A percentile compares a stretch with the other conserved stretches of the same genome.
Evolutionary conservation across 30 jellyfish, hydroid and myxozoan genomes (phyloP).

Genomic region (Aurelia sp.): DNA sequence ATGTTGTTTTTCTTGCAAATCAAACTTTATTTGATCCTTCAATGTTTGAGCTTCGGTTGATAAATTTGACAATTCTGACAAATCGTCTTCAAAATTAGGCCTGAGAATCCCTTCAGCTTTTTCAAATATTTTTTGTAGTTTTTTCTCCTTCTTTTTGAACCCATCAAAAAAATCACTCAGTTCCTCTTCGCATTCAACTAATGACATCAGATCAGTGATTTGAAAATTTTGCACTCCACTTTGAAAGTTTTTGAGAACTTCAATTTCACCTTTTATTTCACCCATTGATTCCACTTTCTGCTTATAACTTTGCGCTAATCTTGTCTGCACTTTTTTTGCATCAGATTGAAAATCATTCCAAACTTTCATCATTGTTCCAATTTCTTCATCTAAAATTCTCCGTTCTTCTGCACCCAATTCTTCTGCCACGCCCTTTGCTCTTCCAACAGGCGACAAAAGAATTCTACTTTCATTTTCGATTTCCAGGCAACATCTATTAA

Average conservation of each 20-base stretch:
- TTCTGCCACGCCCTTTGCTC: conserved; percentile 18
- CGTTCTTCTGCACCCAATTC: not conserved
- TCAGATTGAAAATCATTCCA: conserved; percentile 42
- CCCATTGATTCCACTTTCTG: conserved; percentile 13
- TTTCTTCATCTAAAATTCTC: conserved; percentile 8
- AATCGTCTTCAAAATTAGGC: conserved; percentile 12
- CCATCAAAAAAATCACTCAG: conserved; percentile 16
- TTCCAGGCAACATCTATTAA: conserved; percentile 56
- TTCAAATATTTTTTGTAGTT: not conserved
- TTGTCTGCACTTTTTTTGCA: conserved; percentile 30
- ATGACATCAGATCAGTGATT: conserved; percentile 41
- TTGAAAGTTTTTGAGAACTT: conserved; percentile 27
- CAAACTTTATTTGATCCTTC: conserved; percentile 22
- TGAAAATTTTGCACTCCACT: conserved; percentile 17
- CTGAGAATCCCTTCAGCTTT: conserved; percentile 13
- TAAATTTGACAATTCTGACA: not conserved
- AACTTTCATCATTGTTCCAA: conserved; percentile 2
- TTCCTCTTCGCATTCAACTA: conserved; percentile 60
- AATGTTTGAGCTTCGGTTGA: not conserved
- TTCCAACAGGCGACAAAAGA: conserved; percentile 39
- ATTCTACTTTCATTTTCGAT: conserved; percentile 50
- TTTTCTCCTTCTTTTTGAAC: conserved; percentile 17
- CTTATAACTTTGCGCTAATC: conserved; percentile 18
- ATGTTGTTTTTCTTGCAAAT: conserved; percentile 20
- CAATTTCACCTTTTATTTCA: conserved; percentile 8